phyloP scores from a whole-genome alignment of 2,888 invertebrate species.

The Drosophila setosimentum region DNA sequence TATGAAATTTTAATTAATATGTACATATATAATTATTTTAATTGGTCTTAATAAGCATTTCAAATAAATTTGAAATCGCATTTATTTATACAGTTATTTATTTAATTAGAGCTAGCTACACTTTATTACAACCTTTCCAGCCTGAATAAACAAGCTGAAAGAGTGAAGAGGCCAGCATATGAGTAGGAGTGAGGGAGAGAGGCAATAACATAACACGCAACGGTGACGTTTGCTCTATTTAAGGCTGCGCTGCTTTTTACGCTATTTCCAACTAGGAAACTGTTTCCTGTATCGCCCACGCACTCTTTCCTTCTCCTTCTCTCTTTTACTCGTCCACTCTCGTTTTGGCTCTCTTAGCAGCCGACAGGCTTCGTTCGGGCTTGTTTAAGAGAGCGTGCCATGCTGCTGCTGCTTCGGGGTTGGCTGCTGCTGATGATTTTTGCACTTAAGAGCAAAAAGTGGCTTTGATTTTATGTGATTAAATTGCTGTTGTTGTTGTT shows the following conservation, averaged over 20 bases:
- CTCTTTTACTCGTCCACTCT: slow-evolving; percentile 1
- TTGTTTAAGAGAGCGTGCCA: slow-evolving; percentile 33
- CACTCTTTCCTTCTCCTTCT: slow-evolving; percentile 21
- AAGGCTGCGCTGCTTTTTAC: slow-evolving; percentile 71
- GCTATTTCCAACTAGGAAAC: slow-evolving; percentile 69
- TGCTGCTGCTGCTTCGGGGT: slow-evolving; percentile 47
- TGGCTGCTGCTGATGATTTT: slow-evolving; percentile 57
- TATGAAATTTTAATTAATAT: too few species aligned
- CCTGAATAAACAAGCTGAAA: slow-evolving; percentile 41
- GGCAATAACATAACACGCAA: slow-evolving; percentile 52
- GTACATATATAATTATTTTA: not conserved
- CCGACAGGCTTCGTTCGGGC: slow-evolving; percentile 4
- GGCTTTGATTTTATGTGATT: slow-evolving; percentile 65
- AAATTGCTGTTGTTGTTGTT: slow-evolving; percentile 43
- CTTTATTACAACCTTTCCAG: slow-evolving; percentile 26
- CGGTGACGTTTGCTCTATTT: slow-evolving; percentile 59
- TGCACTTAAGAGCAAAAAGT: slow-evolving; percentile 75
- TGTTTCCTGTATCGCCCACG: slow-evolving; percentile 65
- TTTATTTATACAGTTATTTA: slow-evolving; percentile 11
- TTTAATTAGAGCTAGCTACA: slow-evolving; percentile 12
- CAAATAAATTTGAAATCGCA: not conserved
- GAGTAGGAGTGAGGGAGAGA: slow-evolving; percentile 17
- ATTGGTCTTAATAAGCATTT: not conserved
- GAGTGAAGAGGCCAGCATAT: slow-evolving; percentile 14
- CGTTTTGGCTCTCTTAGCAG: slow-evolving; percentile 24